Conservation (phyloP, 1,140 invertebrate genomes). For the Bemisia tabaci region DNA sequence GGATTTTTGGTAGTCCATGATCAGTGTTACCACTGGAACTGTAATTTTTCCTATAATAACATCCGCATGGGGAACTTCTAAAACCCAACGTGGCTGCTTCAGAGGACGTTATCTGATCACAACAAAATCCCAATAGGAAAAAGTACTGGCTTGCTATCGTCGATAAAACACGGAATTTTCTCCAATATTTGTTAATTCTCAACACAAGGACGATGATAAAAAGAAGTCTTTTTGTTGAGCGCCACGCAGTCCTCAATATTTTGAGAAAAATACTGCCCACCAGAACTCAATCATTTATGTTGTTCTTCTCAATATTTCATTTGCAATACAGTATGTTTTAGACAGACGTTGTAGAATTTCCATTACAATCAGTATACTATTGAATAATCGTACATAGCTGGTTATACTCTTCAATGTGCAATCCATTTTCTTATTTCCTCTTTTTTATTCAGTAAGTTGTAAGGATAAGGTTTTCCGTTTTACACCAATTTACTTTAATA, state of each 20-base stretch:
- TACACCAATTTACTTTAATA: neutral
- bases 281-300: too few species aligned
- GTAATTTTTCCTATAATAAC: too few species aligned
- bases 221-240: too few species aligned
- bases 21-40: too few species aligned
- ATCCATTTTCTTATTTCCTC: neutral
- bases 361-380: neutral
- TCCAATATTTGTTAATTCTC: too few species aligned
- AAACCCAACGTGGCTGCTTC: too few species aligned
- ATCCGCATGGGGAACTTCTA: too few species aligned
- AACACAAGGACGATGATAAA: too few species aligned
- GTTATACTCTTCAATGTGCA: neutral
- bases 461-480: neutral
- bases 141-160: neutral
- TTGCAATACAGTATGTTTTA: neutral
- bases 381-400: neutral
- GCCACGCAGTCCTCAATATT: too few species aligned
- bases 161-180: neutral
- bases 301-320: neutral
- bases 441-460: neutral
- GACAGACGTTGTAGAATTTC: neutral
- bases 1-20: too few species aligned
- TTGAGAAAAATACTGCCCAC: too few species aligned
- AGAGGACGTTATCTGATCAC: too few species aligned
- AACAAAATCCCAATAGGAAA: neutral